Evolutionary conservation across 2,888 invertebrate species (phyloP).

Genomic region (Lomographa bimaculata): DNA sequence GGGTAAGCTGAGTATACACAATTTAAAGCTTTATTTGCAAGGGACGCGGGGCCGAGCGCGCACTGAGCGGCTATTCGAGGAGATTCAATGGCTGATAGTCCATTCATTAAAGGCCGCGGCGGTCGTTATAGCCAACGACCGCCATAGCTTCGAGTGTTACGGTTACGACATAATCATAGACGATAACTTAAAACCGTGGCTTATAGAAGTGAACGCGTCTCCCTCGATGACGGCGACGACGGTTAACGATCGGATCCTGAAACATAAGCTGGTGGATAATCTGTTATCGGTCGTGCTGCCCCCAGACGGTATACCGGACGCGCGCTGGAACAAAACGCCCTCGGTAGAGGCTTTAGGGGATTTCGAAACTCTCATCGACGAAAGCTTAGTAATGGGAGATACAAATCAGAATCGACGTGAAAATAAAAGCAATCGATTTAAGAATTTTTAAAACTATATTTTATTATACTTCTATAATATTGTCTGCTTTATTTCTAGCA

Average conservation of each 20-base stretch:
- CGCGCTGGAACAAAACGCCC: conserved; percentile 93
- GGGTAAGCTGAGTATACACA: conserved; percentile 96
- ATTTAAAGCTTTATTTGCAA: conserved; percentile 93
- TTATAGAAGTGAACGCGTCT: conserved; percentile 96
- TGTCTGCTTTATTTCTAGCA: too few relatives aligned
- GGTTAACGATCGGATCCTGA: conserved; percentile 94
- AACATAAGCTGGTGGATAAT: conserved; percentile 96
- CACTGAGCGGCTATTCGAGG: conserved; percentile 93
- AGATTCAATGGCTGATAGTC: conserved; percentile 94
- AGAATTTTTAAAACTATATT: too few relatives aligned
- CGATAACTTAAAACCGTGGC: conserved; percentile 95
- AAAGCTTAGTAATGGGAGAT: conserved; percentile 88
- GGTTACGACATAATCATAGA: conserved; percentile 98
- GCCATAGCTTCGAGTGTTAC: conserved; percentile 96
- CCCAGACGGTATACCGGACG: conserved; percentile 92
- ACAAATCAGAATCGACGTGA: conserved; percentile 36
- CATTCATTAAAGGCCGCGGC: conserved; percentile 96
- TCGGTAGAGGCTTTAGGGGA: conserved; percentile 88
- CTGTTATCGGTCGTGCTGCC: conserved; percentile 94
- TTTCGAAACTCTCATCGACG: conserved; percentile 89
- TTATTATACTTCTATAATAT: too few relatives aligned
- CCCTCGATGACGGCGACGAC: conserved; percentile 97
- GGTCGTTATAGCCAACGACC: conserved; percentile 94
- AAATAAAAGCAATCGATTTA: conserved; percentile 32
- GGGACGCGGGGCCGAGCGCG: conserved; percentile 94